A percentile compares a stretch with the other conserved stretches of the same genome.
phyloP scores from a whole-genome alignment of 2,888 invertebrate genomes.

The Drosophila cracens region DNA sequence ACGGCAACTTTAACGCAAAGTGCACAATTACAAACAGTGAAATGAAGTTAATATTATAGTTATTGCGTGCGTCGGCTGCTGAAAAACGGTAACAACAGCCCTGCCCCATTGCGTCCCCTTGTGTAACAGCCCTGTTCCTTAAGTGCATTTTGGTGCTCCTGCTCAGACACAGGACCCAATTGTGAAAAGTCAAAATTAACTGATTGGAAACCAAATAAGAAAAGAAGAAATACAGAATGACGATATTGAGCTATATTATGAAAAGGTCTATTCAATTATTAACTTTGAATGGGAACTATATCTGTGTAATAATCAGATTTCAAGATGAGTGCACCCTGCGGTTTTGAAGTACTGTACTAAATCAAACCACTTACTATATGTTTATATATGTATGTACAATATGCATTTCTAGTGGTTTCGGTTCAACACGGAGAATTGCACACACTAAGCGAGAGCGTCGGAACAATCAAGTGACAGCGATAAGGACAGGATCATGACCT shows the following conservation, averaged over 20 bases:
- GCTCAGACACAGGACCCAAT: slow-evolving; percentile 43
- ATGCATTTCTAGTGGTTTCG: slow-evolving; percentile 52
- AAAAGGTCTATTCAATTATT: slow-evolving; percentile 2
- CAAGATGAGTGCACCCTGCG: slow-evolving; percentile 15
- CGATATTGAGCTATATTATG: not conserved
- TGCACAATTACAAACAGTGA: slow-evolving; percentile 36
- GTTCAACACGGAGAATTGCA: slow-evolving; percentile 42
- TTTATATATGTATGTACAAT: slow-evolving; percentile 12
- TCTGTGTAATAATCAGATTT: slow-evolving; percentile 23
- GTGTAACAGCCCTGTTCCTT: slow-evolving; percentile 68
- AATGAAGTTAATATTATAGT: slow-evolving; percentile 66
- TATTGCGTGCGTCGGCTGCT: slow-evolving; percentile 64
- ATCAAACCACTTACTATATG: not conserved
- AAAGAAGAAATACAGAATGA: slow-evolving; percentile 22
- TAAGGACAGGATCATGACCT: slow-evolving; percentile 62
- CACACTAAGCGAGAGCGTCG: slow-evolving; percentile 13
- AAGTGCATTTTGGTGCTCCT: slow-evolving; percentile 37
- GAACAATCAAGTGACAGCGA: slow-evolving; percentile 35
- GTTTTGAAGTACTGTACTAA: slow-evolving; percentile 36
- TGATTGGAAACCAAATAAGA: slow-evolving; percentile 32
- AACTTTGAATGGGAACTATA: slow-evolving; percentile 9
- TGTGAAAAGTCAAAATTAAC: slow-evolving; percentile 44
- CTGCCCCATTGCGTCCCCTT: slow-evolving; percentile 59
- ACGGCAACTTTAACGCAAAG: slow-evolving; percentile 44
- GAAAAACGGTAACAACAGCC: slow-evolving; percentile 76